These are phyloP conservation scores for Pentamera pediparva DNA, from an alignment of 53 echinoderm and acorn worm species.

Conservation along the genomic window DNA sequence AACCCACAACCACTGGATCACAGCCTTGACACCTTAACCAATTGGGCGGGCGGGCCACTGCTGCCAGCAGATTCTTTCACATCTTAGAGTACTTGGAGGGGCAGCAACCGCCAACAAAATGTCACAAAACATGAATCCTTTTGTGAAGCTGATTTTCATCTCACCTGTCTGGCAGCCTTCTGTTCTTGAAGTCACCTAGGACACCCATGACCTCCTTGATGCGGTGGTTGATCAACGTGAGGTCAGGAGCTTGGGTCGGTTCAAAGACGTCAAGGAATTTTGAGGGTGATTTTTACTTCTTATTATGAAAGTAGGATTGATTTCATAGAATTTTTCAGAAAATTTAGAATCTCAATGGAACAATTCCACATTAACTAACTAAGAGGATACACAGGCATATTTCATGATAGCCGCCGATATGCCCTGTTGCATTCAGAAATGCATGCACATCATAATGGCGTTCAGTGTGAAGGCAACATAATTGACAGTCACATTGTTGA, in stretches of 20 bases:
- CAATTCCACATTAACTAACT: no score
- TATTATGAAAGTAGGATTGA: not conserved
- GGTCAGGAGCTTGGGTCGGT: slow-evolving; percentile 79
- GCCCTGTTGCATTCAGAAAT: not conserved
- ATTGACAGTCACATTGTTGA: no score
- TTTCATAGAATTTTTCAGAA: no score
- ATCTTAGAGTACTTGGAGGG: no score
- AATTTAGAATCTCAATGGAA: not conserved
- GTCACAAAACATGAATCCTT: no score
- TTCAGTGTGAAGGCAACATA: not conserved
- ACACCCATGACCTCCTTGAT: slow-evolving; percentile 97
- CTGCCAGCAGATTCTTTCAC: no score
- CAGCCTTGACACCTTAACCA: no score
- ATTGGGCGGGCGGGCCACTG: no score
- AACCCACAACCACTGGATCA: no score
- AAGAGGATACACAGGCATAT: no score
- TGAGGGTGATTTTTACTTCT: not conserved
- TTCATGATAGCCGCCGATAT: no score
- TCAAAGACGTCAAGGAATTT: slow-evolving; percentile 55
- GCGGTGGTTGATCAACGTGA: slow-evolving; percentile 71
- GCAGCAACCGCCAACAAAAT: no score
- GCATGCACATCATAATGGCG: not conserved
- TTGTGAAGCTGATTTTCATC: not conserved
- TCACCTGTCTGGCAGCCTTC: slow-evolving; percentile 68
- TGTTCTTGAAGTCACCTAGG: slow-evolving; percentile 83